Evolutionary conservation across 2,888 invertebrate genomes (phyloP), one percentile per base, ranked within the genome.

Genomic region (Hydriomena furcata): DNA sequence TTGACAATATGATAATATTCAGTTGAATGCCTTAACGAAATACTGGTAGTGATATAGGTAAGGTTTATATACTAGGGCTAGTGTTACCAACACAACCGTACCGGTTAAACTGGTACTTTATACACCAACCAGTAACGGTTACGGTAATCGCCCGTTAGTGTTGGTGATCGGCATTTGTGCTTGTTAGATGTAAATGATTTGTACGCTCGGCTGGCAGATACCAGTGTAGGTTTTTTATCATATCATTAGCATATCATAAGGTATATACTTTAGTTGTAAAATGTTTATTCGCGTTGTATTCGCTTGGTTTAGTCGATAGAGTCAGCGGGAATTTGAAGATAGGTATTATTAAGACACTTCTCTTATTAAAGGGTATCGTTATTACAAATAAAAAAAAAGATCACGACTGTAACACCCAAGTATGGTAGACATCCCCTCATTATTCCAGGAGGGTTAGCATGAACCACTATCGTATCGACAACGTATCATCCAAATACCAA

Each of bases 171-270:
- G 21, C 30, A 10, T 12, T 11, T 31, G 31, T 31, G 40, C 24
- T 41, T 31, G 23, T 8, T 41, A 41, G 40, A 21, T 63, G 61
- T 70, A 71, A 73, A 46, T 54, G 41, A 53, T 74, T 74, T 59
- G 51, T 63, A 69, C 59, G 61, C 71, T 71, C 70, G 65, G 71
- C 82, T 84, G 85, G 83, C 82, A 79, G 83, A 82, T 71, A 63
- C 83, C 82, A 83, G 82, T 80, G 80, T 85, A 87, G 83, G 80
- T 84, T 87, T 88, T 89, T 76, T 85, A 86, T 88, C 89, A 89
- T 89, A 89, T 88, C 89, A 83, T 84, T 85, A 84, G 81, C 86
- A 87, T 87, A 88, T 87, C 86, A 84, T 84, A 80, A 81, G 76
- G 57, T 79, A 74, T 44, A 7, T 77, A 74, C 66, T 73, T 66